phyloP scores from a whole-genome alignment of 2,797 vertebrate genomes.

The Garrulus glandarius region DNA sequence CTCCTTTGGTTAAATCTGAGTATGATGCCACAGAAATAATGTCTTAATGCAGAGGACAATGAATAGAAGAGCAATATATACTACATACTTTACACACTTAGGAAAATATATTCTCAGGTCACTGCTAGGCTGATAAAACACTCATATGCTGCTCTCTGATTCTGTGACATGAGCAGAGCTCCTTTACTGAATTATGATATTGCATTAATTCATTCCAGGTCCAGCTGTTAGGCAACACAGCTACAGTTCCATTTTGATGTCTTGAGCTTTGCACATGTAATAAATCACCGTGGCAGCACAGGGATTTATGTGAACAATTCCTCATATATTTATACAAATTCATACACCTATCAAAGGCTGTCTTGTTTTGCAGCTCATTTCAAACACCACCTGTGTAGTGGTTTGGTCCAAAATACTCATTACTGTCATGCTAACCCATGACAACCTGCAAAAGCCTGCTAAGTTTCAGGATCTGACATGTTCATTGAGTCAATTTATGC shows the following conservation, averaged over 20 bases:
- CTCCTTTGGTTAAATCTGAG: not conserved
- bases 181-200: not conserved
- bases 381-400: not conserved
- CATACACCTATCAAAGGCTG: conserved; percentile 14
- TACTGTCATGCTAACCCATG: too few relatives aligned
- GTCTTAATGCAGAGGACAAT: not conserved
- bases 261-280: conserved; percentile 4
- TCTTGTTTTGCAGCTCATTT: conserved; percentile 10
- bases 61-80: not conserved
- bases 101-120: not conserved
- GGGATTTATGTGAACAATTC: conserved; percentile 27
- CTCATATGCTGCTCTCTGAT: not conserved
- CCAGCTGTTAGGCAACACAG: conserved; percentile 2
- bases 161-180: not conserved
- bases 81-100: not conserved
- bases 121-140: not conserved
- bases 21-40: not conserved
- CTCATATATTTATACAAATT: not conserved
- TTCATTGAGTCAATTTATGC: not conserved
- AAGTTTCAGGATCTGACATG: not conserved
- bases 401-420: too few relatives aligned
- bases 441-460: not conserved
- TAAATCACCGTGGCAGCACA: conserved; percentile 31
- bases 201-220: conserved; percentile 20
- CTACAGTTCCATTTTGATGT: conserved; percentile 10